Evolutionary conservation across 1,140 invertebrate species (phyloP), one percentile per base, ranked within the genome.

Genomic region (Bathynomus jamesi): DNA sequence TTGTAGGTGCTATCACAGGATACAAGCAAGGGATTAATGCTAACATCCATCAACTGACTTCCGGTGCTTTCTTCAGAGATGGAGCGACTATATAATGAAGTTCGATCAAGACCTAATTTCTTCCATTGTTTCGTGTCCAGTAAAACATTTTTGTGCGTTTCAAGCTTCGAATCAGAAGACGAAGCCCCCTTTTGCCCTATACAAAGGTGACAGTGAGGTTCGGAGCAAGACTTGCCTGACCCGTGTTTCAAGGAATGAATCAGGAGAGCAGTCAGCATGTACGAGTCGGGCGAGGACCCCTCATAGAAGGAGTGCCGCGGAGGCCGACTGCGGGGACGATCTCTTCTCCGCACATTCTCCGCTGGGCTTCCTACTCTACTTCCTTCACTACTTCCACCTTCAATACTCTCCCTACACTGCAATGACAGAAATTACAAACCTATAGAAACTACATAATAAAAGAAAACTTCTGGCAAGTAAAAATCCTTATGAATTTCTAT

Each of bases 211-310:
- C 73, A 74, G 25, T 71, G 60, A 29, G 69, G 60, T 31, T 75
- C 73, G 11, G 7, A 32, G 28, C 76, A 77, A 8, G 53, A 25
- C 62, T 62, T 29, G n/a, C 72, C 70, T 21, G 69, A 65, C 8
- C 72, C 70, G 61, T 77, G 70, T 29, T 77, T 77, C 21, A 77
- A 32, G 28, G 76, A 74, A 66, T 77, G 76, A 21, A 77, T 77
- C 5, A 77, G 67, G 29, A 74, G 60, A 11, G 76, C 67, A n/a
- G 76, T 77, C 17, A 77, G 32, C 30, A 77, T 53, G 60, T 77
- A 77, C 4, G 76, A 77, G 27, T 74, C 70, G 11, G 76, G 72
- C 63, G 70, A 29, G 11, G 72, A 74, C 8, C 76, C 76, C 65
- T 77, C 76, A 66, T 77, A 65, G 28, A 73, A 77, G n/a, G 76